Base-by-base conservation (phyloP, 2,888 invertebrate species). In the Stegana nigrithorax region DNA sequence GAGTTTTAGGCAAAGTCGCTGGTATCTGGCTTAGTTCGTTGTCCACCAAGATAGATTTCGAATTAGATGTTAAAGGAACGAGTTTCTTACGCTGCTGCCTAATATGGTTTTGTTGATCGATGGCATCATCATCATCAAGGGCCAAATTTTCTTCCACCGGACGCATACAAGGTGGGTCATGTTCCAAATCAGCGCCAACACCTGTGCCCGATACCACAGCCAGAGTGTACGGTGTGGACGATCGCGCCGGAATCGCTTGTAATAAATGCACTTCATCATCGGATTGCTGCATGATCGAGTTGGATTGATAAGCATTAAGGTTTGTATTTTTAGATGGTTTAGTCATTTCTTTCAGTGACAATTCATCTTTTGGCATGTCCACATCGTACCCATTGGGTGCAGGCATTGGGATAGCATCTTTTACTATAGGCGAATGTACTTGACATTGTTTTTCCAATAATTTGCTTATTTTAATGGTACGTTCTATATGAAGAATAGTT, bases 141-240 rank as follows among this genome's bases (percentile, higher is more conserved):
- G n/a, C n/a, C n/a, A n/a, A n/a, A n/a, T n/a, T 67, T n/a, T 73
- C 68, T 21, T 73, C 74, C n/a, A 71, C 67, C 4, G 81, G 76
- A 56, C 79, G 81, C 0, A 73, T 69, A 8, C 76, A 75, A 12
- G 70, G 71, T 0, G 73, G 65, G 0, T 71, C 72, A 55, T 66
- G 62, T 2, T 73, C 79, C 60, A 84, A 62, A 39, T 81, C 84
- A 60, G 81, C 80, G 63, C 75, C 81, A 4, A 71, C 75, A 3
- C 71, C 72, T 1, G 78, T 79, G 64, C 75, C 78, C 5, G 80
- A 81, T 53, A 80, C 59, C 17, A 74, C 70, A n/a, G 80, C 74
- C 25, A 74, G 72, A 0, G 81, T 83, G 32, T 80, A 82, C 1
- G 84, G 84, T 2, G 84, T 84, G 1, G 84, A 84, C 0, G 84